Base-by-base conservation (phyloP, 2,797 vertebrate species). In the Anguilla megastoma region DNA sequence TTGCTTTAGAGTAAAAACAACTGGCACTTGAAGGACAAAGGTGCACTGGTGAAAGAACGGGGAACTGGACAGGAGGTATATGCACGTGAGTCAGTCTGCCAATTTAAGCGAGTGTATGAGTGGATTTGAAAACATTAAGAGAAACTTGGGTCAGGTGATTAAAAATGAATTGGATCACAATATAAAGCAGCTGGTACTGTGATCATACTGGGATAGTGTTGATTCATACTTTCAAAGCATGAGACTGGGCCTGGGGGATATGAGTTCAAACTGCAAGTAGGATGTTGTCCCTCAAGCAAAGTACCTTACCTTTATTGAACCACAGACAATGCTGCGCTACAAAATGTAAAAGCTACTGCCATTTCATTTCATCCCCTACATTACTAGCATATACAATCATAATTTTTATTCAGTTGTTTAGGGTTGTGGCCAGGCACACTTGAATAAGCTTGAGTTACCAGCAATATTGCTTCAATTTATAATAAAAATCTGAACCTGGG, bases 1-100 rank as follows among this genome's bases (percentile, higher is more conserved):
- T 80, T 79, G 36, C 69, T 82, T 88, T 85, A 69, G 54, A 36
- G 80, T 69, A n/a, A 52, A 88, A 88, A 85, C 66, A 74, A 58
- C 82, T 71, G 33, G 27, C 27, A 45, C 48, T 54, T 85, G 27
- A 69, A 85, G 63, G 82, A 50, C 48, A 56, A 74, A 71, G 30
- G 52, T 60, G 54, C 18, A n/a, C 2, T 9, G 45, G n/a, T 8
- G 21, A 24, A n/a, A 27, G 21, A n/a, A 5, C n/a, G 24, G 63
- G 41, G 41, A 0, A 24, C 76, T 76, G 10, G 12, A 79, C 3
- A 33, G 36, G 30, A 18, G 0, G 9, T 33, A 9, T 2, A 36
- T 33, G 71, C 33, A 6, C 4, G 3, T 80, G 76, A 8, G 76
- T 80, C 16, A 5, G 76, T 80, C 33, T 82, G 79, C 50, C 41